These are phyloP conservation scores for Melieria omissa DNA, from an alignment of 2,888 invertebrate species.

Conservation along the genomic window DNA sequence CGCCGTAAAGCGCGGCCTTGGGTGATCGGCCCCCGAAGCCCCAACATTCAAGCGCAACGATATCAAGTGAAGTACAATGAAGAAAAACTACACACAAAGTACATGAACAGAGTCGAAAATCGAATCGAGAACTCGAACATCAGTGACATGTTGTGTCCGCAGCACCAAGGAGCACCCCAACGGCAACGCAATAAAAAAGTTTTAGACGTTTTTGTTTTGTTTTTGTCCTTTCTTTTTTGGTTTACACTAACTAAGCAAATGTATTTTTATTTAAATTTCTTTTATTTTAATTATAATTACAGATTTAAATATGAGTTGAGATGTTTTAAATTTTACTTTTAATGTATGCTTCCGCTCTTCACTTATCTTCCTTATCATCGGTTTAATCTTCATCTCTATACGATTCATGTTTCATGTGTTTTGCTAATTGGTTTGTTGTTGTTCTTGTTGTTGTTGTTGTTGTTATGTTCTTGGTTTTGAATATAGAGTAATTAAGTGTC, in stretches of 20 bases:
- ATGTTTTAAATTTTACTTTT: constrained; percentile 42
- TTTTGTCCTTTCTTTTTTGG: constrained; percentile 16
- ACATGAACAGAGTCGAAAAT: no score
- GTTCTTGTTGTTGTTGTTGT: constrained; percentile 34
- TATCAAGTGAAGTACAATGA: background rate
- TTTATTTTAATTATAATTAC: constrained; percentile 49
- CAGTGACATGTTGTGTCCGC: no score
- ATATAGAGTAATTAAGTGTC: constrained; percentile 8
- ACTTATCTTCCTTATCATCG: constrained; percentile 27
- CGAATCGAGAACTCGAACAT: no score
- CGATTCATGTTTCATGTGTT: constrained; percentile 29
- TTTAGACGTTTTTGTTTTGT: background rate
- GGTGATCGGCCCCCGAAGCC: no score
- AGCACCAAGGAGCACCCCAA: background rate
- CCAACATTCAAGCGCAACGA: background rate
- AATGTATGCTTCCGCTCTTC: constrained; percentile 33
- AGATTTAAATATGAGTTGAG: constrained; percentile 49
- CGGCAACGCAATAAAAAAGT: constrained; percentile 7
- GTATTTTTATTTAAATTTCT: constrained; percentile 49
- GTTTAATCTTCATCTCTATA: constrained; percentile 27
- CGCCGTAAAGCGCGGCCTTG: no score
- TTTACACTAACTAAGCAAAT: constrained; percentile 53
- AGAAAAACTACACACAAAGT: background rate
- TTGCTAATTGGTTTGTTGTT: constrained; percentile 31
- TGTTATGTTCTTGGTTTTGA: constrained; percentile 32